phyloP scores from a whole-genome alignment of 2,797 vertebrate species.

The Capromys pilorides region DNA sequence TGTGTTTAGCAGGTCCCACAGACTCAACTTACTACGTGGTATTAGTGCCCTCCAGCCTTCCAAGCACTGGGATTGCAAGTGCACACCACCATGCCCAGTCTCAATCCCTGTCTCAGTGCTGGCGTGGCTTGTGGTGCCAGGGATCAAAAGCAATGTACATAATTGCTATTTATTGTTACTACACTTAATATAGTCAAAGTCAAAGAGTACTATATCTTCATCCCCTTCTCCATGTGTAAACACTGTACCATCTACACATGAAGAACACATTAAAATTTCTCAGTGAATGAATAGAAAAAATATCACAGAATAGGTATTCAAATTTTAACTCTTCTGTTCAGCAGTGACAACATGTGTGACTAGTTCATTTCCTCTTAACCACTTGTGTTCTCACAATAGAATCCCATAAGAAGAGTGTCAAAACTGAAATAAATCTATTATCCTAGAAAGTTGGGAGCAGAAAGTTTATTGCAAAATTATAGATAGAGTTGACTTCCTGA shows the following conservation, averaged over 20 bases:
- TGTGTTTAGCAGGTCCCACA: neutral
- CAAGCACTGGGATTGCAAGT: too few species aligned
- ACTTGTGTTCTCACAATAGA: neutral
- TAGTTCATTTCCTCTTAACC: neutral
- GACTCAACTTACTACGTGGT: neutral
- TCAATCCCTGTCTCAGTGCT: too few species aligned
- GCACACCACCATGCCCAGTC: too few species aligned
- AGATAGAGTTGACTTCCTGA: neutral
- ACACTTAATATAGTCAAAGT: neutral
- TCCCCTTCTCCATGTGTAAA: neutral
- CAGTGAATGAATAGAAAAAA: neutral
- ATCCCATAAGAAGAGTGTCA: too few species aligned
- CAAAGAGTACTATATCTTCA: neutral
- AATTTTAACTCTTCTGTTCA: neutral
- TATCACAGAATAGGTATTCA: neutral
- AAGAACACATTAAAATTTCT: neutral
- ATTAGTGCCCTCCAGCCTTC: neutral
- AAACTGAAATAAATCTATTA: neutral
- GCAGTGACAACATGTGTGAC: neutral
- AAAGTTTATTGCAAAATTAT: neutral
- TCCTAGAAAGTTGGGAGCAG: too few species aligned
- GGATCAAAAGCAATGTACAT: neutral
- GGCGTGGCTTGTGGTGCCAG: too few species aligned
- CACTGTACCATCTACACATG: neutral
- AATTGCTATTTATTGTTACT: neutral